Evolutionary conservation across 2,888 invertebrate genomes (phyloP).

Genomic region (Thymelicus sylvestris): DNA sequence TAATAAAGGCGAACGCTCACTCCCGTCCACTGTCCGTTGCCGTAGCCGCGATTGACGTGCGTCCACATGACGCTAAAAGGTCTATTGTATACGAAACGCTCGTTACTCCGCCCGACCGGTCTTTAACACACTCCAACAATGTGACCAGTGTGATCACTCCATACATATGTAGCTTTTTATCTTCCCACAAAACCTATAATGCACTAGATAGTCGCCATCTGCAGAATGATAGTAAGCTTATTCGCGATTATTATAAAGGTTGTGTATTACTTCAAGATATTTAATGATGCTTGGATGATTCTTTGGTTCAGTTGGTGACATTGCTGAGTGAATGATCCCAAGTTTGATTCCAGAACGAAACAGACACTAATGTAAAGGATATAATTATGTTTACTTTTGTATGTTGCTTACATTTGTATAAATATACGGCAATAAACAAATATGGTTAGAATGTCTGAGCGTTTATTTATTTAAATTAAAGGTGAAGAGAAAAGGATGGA

Average conservation of each 20-base stretch:
- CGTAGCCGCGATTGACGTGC: slow-evolving; percentile 75
- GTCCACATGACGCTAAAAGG: slow-evolving; percentile 82
- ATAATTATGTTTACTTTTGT: no score
- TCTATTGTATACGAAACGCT: slow-evolving; percentile 83
- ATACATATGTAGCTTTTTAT: slow-evolving; percentile 71
- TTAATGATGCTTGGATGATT: no score
- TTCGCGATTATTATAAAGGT: no score
- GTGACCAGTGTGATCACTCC: slow-evolving; percentile 81
- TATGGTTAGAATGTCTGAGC: no score
- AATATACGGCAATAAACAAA: no score
- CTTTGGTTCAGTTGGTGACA: no score
- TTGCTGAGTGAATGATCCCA: no score
- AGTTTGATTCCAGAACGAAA: no score
- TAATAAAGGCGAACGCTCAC: slow-evolving; percentile 70
- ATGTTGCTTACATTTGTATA: no score
- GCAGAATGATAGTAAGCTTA: background rate
- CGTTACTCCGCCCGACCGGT: slow-evolving; percentile 79
- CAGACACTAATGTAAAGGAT: no score
- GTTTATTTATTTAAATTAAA: slow-evolving; percentile 4
- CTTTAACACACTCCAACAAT: slow-evolving; percentile 81
- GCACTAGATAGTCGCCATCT: slow-evolving; percentile 30
- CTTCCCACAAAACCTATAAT: slow-evolving; percentile 46
- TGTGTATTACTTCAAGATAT: no score
- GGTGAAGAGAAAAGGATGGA: slow-evolving; percentile 7
- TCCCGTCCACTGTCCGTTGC: slow-evolving; percentile 53